These are phyloP conservation scores for Glaucomys volans DNA, from an alignment of 2,113 vertebrate species.

Conservation along the genomic window DNA sequence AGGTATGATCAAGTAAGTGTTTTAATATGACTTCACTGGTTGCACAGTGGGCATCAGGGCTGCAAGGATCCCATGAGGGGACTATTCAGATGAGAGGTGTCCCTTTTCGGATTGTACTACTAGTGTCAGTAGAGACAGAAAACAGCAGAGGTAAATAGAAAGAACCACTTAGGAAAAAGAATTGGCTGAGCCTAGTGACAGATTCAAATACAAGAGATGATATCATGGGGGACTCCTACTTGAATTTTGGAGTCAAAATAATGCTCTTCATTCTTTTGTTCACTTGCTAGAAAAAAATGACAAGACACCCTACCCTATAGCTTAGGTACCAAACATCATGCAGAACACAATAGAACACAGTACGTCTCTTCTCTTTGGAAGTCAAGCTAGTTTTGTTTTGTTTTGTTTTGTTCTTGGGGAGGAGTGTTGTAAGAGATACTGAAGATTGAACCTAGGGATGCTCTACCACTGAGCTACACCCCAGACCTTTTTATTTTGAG, in stretches of 20 bases:
- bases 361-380: not conserved
- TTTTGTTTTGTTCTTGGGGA: too few relatives aligned
- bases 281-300: not conserved
- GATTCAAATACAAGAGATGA: not conserved
- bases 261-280: not conserved
- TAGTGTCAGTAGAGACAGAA: not conserved
- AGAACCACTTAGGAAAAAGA: not conserved
- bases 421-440: too few relatives aligned
- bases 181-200: not conserved
- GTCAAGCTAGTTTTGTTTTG: not conserved
- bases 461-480: too few relatives aligned
- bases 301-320: not conserved
- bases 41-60: not conserved
- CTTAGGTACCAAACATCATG: not conserved
- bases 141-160: not conserved
- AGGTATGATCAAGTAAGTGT: not conserved
- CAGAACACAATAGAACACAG: not conserved
- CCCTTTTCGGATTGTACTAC: not conserved
- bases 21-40: not conserved
- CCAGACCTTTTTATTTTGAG: too few relatives aligned
- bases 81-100: not conserved
- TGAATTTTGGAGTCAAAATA: not conserved
- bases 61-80: too few relatives aligned
- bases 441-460: too few relatives aligned
- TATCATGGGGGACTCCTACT: not conserved